phyloP scores from a whole-genome alignment of 2,113 vertebrate genomes.

The Pionites leucogaster region DNA sequence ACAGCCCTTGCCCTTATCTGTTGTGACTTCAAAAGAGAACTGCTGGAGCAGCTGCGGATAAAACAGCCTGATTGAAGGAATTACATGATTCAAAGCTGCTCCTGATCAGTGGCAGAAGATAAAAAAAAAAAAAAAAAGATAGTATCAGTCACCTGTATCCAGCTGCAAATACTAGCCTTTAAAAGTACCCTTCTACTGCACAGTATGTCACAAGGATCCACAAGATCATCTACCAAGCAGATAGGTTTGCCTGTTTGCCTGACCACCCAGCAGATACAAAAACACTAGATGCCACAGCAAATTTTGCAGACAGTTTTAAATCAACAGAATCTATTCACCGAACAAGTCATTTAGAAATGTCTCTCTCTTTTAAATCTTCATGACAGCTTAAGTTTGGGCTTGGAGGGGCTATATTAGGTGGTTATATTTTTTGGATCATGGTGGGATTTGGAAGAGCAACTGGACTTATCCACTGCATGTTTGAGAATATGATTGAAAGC shows the following conservation, averaged over 20 bases:
- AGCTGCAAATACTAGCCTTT: background rate
- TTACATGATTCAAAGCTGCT: background rate
- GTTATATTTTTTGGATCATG: background rate
- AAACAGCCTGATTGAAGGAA: background rate
- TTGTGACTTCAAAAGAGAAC: background rate
- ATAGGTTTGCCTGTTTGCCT: background rate
- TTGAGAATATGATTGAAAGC: background rate
- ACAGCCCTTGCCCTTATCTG: background rate
- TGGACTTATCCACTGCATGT: background rate
- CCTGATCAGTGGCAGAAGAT: background rate
- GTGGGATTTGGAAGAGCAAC: background rate
- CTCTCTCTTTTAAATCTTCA: background rate
- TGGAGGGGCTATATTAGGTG: background rate
- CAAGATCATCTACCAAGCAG: background rate
- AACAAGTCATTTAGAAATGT: background rate
- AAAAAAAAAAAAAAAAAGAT: background rate
- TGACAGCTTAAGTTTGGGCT: background rate
- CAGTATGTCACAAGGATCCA: background rate
- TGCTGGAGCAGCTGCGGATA: background rate
- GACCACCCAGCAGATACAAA: background rate
- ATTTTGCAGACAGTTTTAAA: background rate
- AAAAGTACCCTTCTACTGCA: background rate
- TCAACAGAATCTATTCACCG: background rate
- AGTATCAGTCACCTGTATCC: background rate
- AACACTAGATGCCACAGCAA: background rate